A percentile compares a stretch with the other conserved stretches of the same genome.
phyloP scores from a whole-genome alignment of 2,113 vertebrate genomes.

The Prietella phreatophila region DNA sequence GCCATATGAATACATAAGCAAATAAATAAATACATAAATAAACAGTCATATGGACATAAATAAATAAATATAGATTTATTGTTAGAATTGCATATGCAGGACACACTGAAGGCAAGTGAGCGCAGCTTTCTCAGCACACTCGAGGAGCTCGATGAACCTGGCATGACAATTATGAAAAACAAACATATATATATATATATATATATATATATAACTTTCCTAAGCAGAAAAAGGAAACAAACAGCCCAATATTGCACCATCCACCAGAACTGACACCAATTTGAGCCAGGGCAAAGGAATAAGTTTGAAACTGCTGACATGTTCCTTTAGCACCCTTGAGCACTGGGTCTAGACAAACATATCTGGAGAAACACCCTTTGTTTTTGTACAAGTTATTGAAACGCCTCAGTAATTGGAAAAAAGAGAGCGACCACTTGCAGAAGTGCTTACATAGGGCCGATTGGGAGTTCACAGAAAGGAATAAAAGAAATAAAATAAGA shows the following conservation, averaged over 20 bases:
- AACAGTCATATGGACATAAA: background rate
- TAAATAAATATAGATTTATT: background rate
- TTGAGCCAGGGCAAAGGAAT: background rate
- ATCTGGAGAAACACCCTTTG: background rate
- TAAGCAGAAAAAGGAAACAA: conserved; percentile 48
- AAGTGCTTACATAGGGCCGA: conserved; percentile 1
- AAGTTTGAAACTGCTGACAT: conserved; percentile 15
- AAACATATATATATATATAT: background rate
- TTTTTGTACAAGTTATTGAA: background rate
- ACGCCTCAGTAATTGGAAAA: background rate
- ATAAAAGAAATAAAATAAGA: background rate
- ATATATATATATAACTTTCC: background rate
- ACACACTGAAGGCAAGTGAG: background rate
- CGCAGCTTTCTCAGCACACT: background rate
- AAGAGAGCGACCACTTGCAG: background rate
- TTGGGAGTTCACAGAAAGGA: background rate
- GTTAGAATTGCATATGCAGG: background rate
- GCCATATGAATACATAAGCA: background rate
- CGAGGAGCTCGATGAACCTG: background rate
- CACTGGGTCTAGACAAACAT: background rate
- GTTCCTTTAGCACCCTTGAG: background rate
- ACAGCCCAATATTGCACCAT: conserved; percentile 2
- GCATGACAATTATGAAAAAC: background rate
- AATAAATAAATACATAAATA: background rate
- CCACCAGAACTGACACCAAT: background rate